These are phyloP conservation scores for Myotis pilosus DNA, from an alignment of 2,797 vertebrate species.

Conservation along the genomic window DNA sequence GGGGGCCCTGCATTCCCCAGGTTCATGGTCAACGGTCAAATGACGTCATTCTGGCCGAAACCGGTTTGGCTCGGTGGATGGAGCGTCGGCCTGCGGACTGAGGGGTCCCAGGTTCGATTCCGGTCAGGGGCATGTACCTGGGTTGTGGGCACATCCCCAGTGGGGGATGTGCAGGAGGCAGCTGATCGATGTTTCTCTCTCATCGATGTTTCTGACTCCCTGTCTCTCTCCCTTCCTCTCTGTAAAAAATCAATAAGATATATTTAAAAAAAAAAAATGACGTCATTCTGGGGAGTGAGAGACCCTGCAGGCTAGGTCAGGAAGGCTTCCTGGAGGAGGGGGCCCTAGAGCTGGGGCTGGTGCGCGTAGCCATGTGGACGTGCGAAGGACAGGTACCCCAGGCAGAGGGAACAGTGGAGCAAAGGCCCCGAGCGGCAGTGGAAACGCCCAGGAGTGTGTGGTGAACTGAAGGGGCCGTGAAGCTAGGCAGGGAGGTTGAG, in stretches of 20 bases:
- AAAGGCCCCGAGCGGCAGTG: not conserved
- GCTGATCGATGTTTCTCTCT: no score
- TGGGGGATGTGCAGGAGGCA: no score
- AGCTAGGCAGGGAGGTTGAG: not conserved
- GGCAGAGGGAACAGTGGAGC: not conserved
- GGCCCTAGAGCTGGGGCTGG: not conserved
- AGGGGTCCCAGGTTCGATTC: no score
- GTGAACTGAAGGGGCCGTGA: not conserved
- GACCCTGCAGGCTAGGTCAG: not conserved
- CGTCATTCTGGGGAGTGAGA: not conserved
- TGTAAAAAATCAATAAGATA: no score
- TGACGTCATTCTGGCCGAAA: not conserved
- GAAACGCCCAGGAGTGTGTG: not conserved
- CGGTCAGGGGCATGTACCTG: no score
- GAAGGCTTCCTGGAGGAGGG: not conserved
- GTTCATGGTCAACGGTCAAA: not conserved
- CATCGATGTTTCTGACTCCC: no score
- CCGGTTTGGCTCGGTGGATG: no score
- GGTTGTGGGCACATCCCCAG: no score
- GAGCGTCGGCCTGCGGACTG: no score
- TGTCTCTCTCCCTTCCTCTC: no score
- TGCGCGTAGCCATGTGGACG: accelerated
- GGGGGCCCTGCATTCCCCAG: not conserved
- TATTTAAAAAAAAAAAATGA: no score
- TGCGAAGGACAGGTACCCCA: not conserved